Percentiles rank a stretch among this genome's conserved stretches.
These are phyloP conservation scores for Leuctra nigra DNA, from an alignment of 2,888 invertebrate species.

Conservation along the genomic window DNA sequence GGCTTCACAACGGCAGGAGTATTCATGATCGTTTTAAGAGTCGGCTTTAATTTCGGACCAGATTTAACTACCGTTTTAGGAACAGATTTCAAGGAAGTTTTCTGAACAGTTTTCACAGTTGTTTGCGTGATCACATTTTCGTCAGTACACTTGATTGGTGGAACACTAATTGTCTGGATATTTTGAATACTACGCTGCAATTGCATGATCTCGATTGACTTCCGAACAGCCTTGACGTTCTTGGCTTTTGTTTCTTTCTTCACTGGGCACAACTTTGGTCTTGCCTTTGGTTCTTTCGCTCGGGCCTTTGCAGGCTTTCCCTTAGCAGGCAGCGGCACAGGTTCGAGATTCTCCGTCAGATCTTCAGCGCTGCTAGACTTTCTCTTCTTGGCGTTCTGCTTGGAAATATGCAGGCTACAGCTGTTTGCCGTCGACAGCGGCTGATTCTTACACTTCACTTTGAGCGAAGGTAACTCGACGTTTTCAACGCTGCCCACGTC, in stretches of 20 bases:
- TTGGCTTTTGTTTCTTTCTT: neutral
- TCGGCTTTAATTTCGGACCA: neutral
- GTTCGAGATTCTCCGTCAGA: slow-evolving; percentile 23
- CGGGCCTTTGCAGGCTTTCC: neutral
- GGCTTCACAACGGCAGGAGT: neutral
- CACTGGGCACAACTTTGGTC: slow-evolving; percentile 20
- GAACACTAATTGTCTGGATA: neutral
- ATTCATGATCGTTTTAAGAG: neutral
- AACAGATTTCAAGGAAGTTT: neutral
- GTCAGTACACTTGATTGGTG: too few relatives aligned
- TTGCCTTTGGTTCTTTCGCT: slow-evolving; percentile 15
- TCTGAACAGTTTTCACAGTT: neutral
- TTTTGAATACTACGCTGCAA: neutral
- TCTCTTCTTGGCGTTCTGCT: slow-evolving; percentile 22
- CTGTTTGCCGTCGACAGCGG: slow-evolving; percentile 23
- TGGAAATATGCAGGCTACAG: slow-evolving; percentile 14
- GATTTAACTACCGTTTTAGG: neutral
- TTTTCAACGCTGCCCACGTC: neutral
- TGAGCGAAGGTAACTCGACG: neutral
- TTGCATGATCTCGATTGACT: neutral
- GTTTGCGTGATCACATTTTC: neutral
- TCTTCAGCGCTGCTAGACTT: slow-evolving; percentile 17
- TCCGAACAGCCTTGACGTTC: neutral
- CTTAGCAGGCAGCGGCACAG: neutral
- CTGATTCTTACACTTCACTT: slow-evolving; percentile 17